Percentiles rank a stretch among this genome's conserved stretches.
These are phyloP conservation scores for Tragelaphus imberbis DNA, from an alignment of 2,113 vertebrate species.

Conservation along the genomic window DNA sequence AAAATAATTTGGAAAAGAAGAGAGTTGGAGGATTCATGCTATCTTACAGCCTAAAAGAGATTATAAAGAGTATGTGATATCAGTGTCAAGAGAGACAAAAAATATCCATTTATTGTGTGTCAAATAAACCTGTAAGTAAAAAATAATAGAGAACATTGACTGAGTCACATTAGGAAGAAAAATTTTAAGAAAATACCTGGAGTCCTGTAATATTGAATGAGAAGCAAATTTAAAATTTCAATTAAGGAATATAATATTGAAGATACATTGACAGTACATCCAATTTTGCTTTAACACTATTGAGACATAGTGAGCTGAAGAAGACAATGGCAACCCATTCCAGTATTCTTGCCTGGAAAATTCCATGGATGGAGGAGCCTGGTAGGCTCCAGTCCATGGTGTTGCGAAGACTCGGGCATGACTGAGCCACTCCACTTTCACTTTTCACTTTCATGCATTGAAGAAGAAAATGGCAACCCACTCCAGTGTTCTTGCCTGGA, in stretches of 20 bases:
- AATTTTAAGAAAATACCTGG: not conserved
- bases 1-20: not conserved
- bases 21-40: not conserved
- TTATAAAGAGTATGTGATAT: not conserved
- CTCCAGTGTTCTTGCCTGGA: too few relatives aligned
- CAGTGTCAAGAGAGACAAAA: not conserved
- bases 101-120: not conserved
- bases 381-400: too few relatives aligned
- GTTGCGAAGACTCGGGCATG: too few relatives aligned
- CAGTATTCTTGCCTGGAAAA: too few relatives aligned
- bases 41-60: not conserved
- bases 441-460: too few relatives aligned
- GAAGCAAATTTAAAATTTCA: not conserved
- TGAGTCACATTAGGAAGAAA: not conserved
- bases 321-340: too few relatives aligned
- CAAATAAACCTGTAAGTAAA: not conserved
- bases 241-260: not conserved
- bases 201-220: not conserved
- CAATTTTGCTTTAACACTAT: not conserved
- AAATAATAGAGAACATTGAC: not conserved
- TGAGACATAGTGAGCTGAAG: not conserved
- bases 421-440: too few relatives aligned
- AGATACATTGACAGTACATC: not conserved
- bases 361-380: too few relatives aligned
- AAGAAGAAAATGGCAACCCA: too few relatives aligned